Base-by-base conservation (phyloP, 2,113 vertebrate genomes). In the Nerophis lumbriciformis region DNA sequence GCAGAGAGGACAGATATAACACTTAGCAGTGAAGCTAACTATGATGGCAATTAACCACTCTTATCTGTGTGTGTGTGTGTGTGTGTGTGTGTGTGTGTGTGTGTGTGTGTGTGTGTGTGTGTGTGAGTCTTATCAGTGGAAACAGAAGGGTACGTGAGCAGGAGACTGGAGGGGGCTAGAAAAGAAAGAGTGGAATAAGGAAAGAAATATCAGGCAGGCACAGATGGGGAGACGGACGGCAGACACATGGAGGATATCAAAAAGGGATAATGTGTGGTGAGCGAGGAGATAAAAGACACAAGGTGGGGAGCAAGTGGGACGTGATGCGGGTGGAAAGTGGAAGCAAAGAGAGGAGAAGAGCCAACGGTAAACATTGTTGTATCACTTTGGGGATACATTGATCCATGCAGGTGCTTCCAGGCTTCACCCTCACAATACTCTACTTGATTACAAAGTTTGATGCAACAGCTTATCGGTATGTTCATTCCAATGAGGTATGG, bases 101-200 rank as follows among this genome's bases (percentile, higher is more conserved):
- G 59, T 53, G 68, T 48, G 39, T 56, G n/a, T 16, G 56, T 38
- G 16, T 53, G 61, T 47, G 63, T 39, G 48, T 21, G 53, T 63
- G 59, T 54, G 48, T 42, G 68, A 54, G 79, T 68, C 82, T 87
- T 88, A 88, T 88, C 87, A 79, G 76, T 80, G 70, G 79, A 86
- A 87, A 83, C 87, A 88, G 85, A 81, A 82, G 63, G 75, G 76
- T 72, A 87, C 78, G 83, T 88, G 83, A 86, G 76, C 73, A 63
- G 83, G 73, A 63, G 39, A n/a, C 28, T 21, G 44, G 45, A 39
- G 45, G 61, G 37, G 15, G 13, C 48, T 14, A 21, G 38, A 57
- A 76, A 66, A 61, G 65, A 60, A 71, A 67, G 59, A 69, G 66
- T 70, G 63, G 68, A 87, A 73, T 73, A 78, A 72, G 69, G 65